Base-by-base conservation (phyloP, 2,888 invertebrate species). In the Melanchra persicariae region DNA sequence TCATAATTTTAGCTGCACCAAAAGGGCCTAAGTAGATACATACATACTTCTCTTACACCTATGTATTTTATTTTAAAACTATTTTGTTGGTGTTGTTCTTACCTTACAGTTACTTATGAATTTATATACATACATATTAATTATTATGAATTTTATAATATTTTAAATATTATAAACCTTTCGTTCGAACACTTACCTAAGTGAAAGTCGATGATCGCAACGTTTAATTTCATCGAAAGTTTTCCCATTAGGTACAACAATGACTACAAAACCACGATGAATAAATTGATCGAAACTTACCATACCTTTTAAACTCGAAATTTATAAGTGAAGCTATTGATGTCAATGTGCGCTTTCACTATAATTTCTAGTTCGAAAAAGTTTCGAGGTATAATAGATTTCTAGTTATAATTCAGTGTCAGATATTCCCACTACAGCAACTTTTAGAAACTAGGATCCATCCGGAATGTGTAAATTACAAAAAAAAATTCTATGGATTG, bases 381-480 rank as follows among this genome's bases (percentile, higher is more conserved):
- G 3, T 45, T 45, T 45, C n/a, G n/a, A n/a, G n/a, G 2, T 17
- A 19, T 19, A 19, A 1, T 19, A 45, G 19, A 19, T 45, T 7
- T 45, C 6, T 45, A 45, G 1, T 15, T 8, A 19, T 45, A 12
- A 52, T 51, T 37, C 6, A 34, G 34, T 51, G 54, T 62, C 75
- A 74, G 62, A 66, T 81, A 79, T 79, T 76, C 78, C 81, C 79
- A 51, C 45, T 40, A 64, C 59, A 63, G 45, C 30, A 7, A 34
- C n/a, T 34, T 10, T 15, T 34, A 40, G 1, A 64, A n/a, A 30
- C 4, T 57, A 61, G 17, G 2, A 43, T 59, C 1, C n/a, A 45
- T 43, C 17, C 9, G 40, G 30, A 58, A 51, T 26, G 19, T 52
- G 30, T 37, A 17, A 22, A 34, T 58, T 12, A 15, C 3, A 22